A percentile compares a stretch with the other conserved stretches of the same genome.
Evolutionary conservation across 2,888 invertebrate genomes (phyloP).

Genomic region (Beris chalybata): DNA sequence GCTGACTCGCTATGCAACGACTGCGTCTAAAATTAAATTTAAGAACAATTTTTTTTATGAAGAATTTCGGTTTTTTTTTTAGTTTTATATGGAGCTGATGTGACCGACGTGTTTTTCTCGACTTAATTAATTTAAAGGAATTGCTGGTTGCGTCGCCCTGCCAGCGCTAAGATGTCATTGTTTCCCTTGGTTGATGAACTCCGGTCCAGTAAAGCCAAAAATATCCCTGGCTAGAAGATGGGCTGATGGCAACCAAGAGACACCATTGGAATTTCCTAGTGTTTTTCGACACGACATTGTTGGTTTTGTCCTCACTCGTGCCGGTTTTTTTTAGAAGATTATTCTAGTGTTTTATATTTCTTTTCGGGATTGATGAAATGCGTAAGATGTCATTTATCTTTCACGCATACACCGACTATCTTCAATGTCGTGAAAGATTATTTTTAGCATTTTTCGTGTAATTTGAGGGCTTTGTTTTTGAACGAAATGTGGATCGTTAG

Average conservation of each 20-base stretch:
- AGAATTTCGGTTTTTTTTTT: slow-evolving; percentile 1
- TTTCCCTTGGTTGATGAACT: too few relatives aligned
- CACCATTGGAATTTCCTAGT: slow-evolving; percentile 14
- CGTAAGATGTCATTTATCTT: slow-evolving; percentile 17
- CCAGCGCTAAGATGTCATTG: too few relatives aligned
- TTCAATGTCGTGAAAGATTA: too few relatives aligned
- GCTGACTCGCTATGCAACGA: neutral
- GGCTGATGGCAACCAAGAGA: neutral
- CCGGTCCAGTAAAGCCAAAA: slow-evolving; percentile 3
- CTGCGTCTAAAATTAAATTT: slow-evolving; percentile 23
- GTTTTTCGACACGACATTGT: slow-evolving; percentile 20
- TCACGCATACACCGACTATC: too few relatives aligned
- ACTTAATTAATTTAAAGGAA: slow-evolving; percentile 29
- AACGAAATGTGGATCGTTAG: too few relatives aligned
- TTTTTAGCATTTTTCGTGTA: too few relatives aligned
- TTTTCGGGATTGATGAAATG: slow-evolving; percentile 22
- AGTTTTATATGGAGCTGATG: neutral
- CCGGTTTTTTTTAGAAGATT: neutral
- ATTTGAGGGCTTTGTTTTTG: too few relatives aligned
- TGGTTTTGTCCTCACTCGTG: neutral
- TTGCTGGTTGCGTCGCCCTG: neutral
- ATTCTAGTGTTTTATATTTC: neutral
- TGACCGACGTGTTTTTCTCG: slow-evolving; percentile 10
- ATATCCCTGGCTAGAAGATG: slow-evolving; percentile 4
- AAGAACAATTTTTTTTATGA: too few relatives aligned